Evolutionary conservation across 2,888 invertebrate species (phyloP).

Genomic region (Biston stratarius): DNA sequence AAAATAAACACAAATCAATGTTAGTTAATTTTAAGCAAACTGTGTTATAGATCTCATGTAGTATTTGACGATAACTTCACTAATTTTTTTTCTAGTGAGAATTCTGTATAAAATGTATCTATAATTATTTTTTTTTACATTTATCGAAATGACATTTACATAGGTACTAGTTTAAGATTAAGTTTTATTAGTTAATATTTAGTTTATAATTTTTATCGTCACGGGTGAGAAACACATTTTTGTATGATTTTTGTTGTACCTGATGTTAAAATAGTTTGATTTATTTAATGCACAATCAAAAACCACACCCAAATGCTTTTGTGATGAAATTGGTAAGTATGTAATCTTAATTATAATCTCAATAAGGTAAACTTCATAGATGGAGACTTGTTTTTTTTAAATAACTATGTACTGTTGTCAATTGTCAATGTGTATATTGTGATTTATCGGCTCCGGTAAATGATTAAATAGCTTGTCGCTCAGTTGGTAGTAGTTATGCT

Average conservation of each 20-base stretch:
- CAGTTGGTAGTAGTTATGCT: too few relatives aligned
- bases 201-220: background rate
- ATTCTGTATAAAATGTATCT: background rate
- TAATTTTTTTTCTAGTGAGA: constrained; percentile 4
- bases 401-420: too few relatives aligned
- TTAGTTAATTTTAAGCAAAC: constrained; percentile 11
- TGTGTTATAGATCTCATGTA: constrained; percentile 24
- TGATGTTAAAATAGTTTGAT: constrained; percentile 10
- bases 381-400: too few relatives aligned
- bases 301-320: too few relatives aligned
- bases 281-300: background rate
- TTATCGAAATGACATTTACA: constrained; percentile 7
- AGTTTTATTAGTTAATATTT: background rate
- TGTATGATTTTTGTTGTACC: constrained; percentile 3
- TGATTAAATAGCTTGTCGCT: too few relatives aligned
- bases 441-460: too few relatives aligned
- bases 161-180: background rate
- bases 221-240: background rate
- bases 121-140: constrained; percentile 1
- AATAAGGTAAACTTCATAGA: too few relatives aligned
- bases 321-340: too few relatives aligned
- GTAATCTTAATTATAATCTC: too few relatives aligned
- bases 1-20: background rate
- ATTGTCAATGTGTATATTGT: too few relatives aligned
- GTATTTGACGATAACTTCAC: constrained; percentile 7